Base-by-base conservation (phyloP, 1,140 invertebrate genomes). In the Pomacea maculata region DNA sequence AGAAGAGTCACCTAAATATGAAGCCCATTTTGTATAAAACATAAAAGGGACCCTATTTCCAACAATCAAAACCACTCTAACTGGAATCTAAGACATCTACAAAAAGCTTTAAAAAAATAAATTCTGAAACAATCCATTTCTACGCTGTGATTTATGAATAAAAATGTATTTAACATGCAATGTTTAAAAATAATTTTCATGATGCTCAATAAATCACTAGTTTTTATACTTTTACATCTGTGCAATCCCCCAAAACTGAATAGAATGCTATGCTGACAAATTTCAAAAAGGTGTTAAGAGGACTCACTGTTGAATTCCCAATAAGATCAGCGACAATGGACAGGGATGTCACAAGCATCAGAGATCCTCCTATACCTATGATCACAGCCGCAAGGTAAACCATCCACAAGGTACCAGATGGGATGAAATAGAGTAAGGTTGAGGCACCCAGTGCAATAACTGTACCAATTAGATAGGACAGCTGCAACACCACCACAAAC, bases 291-390 rank as follows among this genome's bases (percentile, higher is more conserved):
- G 57, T 61, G 57, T 17, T 17, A 9, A 1, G 11, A 61, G 15
- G 11, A 88, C 91, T 88, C 89, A 93, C 93, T 1, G 95, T 95
- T 89, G 95, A 95, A 55, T 94, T 93, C 25, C 96, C 97, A 83
- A 99, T 98, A 52, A 98, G 93, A 92, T 98, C 97, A 45, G 96
- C 95, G 9, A 96, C 97, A 83, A 98, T 93, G 11, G 96, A 95
- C 29, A 98, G 92, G 90, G 96, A 97, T 61, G 96, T 97, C 21
- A 99, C 95, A 45, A 98, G 91, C 91, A 98, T 95, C 57, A 96
- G 94, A 1, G 96, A 95, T 76, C 95, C 95, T 14, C 95, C 95
- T 81, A 94, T 93, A 79, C 97, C 97, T 88, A 97, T 93, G 52
- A 98, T 79, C 8, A 87, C 83, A 52, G 87, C 86, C 57, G 83